A percentile compares a stretch with the other conserved stretches of the same genome.
phyloP scores from a whole-genome alignment of 2,888 invertebrate genomes.

The Caenorhabditis becei region DNA sequence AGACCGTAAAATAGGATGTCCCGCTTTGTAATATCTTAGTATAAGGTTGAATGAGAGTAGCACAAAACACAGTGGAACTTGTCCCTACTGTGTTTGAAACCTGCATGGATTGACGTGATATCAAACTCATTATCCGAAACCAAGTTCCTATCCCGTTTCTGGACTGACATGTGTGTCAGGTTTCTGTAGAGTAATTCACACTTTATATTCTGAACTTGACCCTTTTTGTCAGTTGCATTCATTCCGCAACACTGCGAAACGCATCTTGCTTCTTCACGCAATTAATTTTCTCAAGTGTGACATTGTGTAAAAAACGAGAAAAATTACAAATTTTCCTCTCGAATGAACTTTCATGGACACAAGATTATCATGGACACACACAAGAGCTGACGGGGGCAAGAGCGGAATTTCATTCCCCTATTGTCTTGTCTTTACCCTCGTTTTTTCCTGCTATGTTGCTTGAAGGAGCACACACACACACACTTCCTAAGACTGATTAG shows the following conservation, averaged over 20 bases:
- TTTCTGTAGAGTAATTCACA: too few species aligned
- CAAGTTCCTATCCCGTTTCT: too few species aligned
- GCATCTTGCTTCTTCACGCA: neutral
- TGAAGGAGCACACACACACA: slow-evolving; percentile 11
- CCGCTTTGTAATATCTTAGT: too few species aligned
- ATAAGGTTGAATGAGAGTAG: too few species aligned
- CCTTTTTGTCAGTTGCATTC: too few species aligned
- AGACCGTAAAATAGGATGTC: slow-evolving; percentile 6
- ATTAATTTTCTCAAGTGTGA: neutral
- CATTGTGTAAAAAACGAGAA: neutral
- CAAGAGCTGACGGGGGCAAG: slow-evolving; percentile 9
- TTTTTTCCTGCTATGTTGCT: slow-evolving; percentile 17
- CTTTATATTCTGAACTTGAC: too few species aligned
- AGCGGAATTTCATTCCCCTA: slow-evolving; percentile 25
- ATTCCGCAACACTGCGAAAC: slow-evolving; percentile 15
- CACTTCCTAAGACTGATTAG: slow-evolving; percentile 46
- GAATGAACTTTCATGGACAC: slow-evolving; percentile 20
- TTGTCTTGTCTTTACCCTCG: slow-evolving; percentile 1
- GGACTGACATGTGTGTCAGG: too few species aligned
- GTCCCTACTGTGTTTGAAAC: too few species aligned
- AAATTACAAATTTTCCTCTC: slow-evolving; percentile 27
- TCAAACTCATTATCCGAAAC: too few species aligned
- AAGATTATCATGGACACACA: slow-evolving; percentile 6
- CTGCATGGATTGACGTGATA: too few species aligned
- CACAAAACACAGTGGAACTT: too few species aligned